Base-by-base conservation (phyloP, 1,140 invertebrate species). In the Brachionus paranguensis region DNA sequence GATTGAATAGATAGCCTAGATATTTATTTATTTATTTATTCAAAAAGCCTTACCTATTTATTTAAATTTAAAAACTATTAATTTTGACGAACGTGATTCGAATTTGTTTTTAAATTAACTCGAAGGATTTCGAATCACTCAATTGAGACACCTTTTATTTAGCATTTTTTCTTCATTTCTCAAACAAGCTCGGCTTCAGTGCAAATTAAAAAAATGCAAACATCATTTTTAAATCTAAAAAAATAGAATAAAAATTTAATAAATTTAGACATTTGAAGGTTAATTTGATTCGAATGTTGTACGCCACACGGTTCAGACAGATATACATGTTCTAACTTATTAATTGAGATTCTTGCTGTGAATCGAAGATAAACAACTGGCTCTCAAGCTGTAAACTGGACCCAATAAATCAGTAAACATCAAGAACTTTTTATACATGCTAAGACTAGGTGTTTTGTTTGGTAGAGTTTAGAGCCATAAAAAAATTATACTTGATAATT, bases 71-170 rank as follows among this genome's bases (percentile, higher is more conserved):
- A 20, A 50, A 47, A 50, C 24, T 20, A 50, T 76, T 76, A 50
- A 50, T 76, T 47, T 76, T 74, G 37, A 43, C 14, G 37, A 45
- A 50, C 45, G 72, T 76, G 41, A 76, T 76, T 37, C 11, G 33
- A 74, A 74, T 74, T 68, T 11, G 33, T 17, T 72, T 72, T 43
- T 41, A 33, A 76, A 76, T 50, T 76, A 12, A 76, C 72, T 76
- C 17, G 43, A 74, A 74, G 37, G 37, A 43, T 41, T 74, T 74
- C 33, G 41, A 76, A 76, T 76, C 72, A 76, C 50, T 76, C 43
- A 76, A 76, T 76, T 47, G 72, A 76, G 47, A 76, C 72, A 76
- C 41, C 37, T 72, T 41, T 20, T 43, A 33, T 65, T 33, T 24
- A 27, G 12, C 20, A 33, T 27, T 10, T 65, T 33, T 65, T 65